Evolutionary conservation across 1,140 invertebrate species (phyloP).

Genomic region (Potamilus streckersoni): DNA sequence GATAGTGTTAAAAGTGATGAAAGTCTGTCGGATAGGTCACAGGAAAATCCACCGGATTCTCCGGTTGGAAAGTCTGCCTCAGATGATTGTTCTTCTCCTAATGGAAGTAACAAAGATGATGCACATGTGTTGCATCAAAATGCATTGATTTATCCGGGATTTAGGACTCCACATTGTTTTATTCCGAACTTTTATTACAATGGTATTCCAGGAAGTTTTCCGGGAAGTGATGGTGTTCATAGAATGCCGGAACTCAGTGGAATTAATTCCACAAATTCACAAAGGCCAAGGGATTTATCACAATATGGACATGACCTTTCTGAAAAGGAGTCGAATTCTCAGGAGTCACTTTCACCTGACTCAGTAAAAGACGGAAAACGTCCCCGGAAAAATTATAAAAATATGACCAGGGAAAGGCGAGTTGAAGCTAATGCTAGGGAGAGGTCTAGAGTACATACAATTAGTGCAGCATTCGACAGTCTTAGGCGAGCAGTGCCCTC

Average conservation of each 20-base stretch:
- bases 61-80: constrained; percentile 42
- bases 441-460: constrained; percentile 91
- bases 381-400: constrained; percentile 92
- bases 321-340: not conserved
- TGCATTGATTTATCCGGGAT: constrained; percentile 34
- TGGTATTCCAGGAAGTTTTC: constrained; percentile 21
- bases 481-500: constrained; percentile 85
- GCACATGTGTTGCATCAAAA: constrained; percentile 33
- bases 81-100: constrained; percentile 15
- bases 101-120: constrained; percentile 33
- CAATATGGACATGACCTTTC: constrained; percentile 16
- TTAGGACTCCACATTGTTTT: constrained; percentile 61
- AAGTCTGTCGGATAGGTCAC: constrained; percentile 23
- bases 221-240: constrained; percentile 6
- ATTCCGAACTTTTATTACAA: constrained; percentile 31
- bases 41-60: constrained; percentile 40
- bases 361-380: constrained; percentile 60
- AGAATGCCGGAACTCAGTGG: constrained; percentile 13
- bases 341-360: constrained; percentile 22
- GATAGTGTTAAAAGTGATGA: constrained; percentile 58
- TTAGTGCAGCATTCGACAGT: constrained; percentile 93
- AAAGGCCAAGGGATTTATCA: not conserved
- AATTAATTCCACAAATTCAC: not conserved
- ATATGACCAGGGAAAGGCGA: constrained; percentile 90
- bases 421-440: constrained; percentile 95